phyloP scores from a whole-genome alignment of 2,113 vertebrate species.

The Nothobranchius furzeri region DNA sequence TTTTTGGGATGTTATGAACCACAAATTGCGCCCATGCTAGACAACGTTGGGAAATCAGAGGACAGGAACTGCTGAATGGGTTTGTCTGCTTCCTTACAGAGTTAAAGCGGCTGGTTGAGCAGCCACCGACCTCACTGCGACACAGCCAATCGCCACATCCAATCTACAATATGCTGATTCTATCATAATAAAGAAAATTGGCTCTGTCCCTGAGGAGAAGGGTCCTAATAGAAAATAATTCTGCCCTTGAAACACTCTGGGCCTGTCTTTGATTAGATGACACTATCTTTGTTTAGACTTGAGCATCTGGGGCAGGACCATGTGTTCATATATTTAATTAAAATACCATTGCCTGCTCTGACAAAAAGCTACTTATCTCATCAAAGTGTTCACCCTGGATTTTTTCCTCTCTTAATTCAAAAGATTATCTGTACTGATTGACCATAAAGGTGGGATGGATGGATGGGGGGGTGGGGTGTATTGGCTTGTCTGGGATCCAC shows the following conservation, averaged over 20 bases:
- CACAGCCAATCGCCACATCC: slow-evolving; percentile 80
- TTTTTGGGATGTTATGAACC: too few relatives aligned
- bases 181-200: slow-evolving; percentile 93
- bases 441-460: slow-evolving; percentile 54
- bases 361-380: slow-evolving; percentile 77
- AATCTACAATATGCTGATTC: slow-evolving; percentile 91
- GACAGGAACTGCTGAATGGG: slow-evolving; percentile 10
- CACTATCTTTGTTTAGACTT: slow-evolving; percentile 86
- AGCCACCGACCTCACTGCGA: slow-evolving; percentile 74
- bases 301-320: slow-evolving; percentile 71
- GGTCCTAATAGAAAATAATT: slow-evolving; percentile 84
- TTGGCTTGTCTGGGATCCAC: slow-evolving; percentile 57
- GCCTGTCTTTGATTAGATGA: slow-evolving; percentile 85
- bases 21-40: not conserved
- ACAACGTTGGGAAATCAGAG: slow-evolving; percentile 1
- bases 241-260: slow-evolving; percentile 88
- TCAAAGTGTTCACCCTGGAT: slow-evolving; percentile 63
- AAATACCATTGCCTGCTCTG: slow-evolving; percentile 76
- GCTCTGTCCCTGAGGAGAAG: slow-evolving; percentile 85
- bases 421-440: slow-evolving; percentile 80
- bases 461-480: slow-evolving; percentile 28
- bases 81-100: slow-evolving; percentile 13
- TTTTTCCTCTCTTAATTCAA: slow-evolving; percentile 76
- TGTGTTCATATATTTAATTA: slow-evolving; percentile 85
- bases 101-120: slow-evolving; percentile 76